Evolutionary conservation across 1,140 invertebrate species (phyloP).

Genomic region (Drosophila lacertosa): DNA sequence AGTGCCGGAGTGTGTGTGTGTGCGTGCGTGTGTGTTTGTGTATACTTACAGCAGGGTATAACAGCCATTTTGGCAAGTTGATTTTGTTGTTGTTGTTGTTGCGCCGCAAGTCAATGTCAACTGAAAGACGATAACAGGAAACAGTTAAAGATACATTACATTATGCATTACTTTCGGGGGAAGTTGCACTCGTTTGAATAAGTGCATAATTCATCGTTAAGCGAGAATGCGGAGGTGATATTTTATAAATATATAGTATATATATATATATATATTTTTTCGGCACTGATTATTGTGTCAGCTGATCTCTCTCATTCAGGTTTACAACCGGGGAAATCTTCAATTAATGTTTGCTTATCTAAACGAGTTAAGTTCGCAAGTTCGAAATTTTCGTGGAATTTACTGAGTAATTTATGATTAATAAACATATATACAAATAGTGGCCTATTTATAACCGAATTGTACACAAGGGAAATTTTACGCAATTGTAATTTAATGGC

Average conservation of each 20-base stretch:
- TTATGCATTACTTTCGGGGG: conserved; percentile 12
- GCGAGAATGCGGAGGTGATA: conserved; percentile 17
- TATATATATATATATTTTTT: background rate
- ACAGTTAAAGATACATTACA: conserved; percentile 38
- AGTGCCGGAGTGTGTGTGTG: background rate
- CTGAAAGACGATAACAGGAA: conserved; percentile 60
- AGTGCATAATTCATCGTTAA: conserved; percentile 15
- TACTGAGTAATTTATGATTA: background rate
- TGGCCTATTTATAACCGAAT: background rate
- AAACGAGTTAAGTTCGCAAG: background rate
- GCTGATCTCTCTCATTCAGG: conserved; percentile 15
- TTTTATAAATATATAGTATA: too few species aligned
- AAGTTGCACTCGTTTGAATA: conserved; percentile 6
- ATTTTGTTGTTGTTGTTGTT: conserved; percentile 38
- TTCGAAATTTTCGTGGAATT: background rate
- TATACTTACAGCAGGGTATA: conserved; percentile 75
- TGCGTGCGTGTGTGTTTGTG: background rate
- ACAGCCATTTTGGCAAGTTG: conserved; percentile 71
- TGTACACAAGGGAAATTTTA: background rate
- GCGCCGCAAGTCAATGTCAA: conserved; percentile 38
- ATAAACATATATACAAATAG: background rate
- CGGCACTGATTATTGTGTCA: conserved; percentile 23
- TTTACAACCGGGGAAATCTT: conserved; percentile 2
- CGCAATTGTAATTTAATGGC: too few species aligned
- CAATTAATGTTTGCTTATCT: background rate